Base-by-base conservation (phyloP, 1,140 invertebrate genomes). In the Leptinotarsa texana region DNA sequence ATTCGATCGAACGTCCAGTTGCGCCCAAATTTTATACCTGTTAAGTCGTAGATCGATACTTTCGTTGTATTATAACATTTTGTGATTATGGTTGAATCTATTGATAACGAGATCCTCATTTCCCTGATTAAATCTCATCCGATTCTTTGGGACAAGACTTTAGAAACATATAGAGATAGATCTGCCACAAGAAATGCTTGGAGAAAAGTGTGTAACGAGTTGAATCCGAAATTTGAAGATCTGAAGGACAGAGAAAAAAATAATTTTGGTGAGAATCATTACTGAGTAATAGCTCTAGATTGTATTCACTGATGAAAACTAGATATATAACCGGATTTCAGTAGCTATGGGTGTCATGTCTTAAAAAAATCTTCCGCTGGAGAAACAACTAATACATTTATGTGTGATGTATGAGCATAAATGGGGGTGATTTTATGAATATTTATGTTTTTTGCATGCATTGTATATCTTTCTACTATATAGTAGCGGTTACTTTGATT, bases 101-200 rank as follows among this genome's bases (percentile, higher is more conserved):
- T 70, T 22, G 74, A 78, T 71, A 73, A 49, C 66, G 76, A 77
- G 57, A 70, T 77, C 72, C 75, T 79, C 65, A 78, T 72, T 73
- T 67, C 73, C 63, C 69, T 63, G 51, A 71, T 75, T 15, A 74
- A 74, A 63, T 62, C 24, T 42, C 61, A 65, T 17, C 73, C 73
- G 4, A 42, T 57, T 4, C 51, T 74, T 47, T 74, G 63, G 73
- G 65, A 69, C 49, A 77, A 77, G 21, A 77, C 66, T 13, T 49
- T 66, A 27, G 73, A 74, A 13, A 66, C 24, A 33, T 77, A 74
- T 74, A 76, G 69, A 51, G 33, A 76, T 57, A 74, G 73, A 63
- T 74, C 49, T 69, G 49, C 42, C 4, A 76, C 75, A 8, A 69
- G 61, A 48, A 74, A 74, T 69, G 66, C 66, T 21, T 76, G 75